Percentiles rank a stretch among this genome's conserved stretches.
Conservation (phyloP, 2,113 vertebrate genomes). For the Microcebus murinus region DNA sequence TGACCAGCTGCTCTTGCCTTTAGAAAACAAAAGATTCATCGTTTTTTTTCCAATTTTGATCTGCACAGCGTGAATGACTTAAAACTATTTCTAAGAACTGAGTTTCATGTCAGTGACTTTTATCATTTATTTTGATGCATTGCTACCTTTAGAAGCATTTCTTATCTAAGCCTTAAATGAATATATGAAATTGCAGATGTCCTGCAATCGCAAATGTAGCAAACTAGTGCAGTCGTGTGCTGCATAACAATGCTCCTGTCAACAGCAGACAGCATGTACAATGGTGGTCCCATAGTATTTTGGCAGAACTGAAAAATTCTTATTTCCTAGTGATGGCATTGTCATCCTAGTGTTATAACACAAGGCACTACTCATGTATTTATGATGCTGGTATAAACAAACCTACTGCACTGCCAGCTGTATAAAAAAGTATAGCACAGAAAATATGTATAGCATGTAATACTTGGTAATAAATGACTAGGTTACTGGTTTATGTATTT, state of each 20-base stretch:
- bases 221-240: not conserved
- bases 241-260: not conserved
- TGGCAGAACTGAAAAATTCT: not conserved
- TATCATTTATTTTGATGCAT: not conserved
- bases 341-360: not conserved
- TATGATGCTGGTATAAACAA: not conserved
- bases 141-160: not conserved
- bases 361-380: not conserved
- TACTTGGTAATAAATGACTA: not conserved
- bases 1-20: not conserved
- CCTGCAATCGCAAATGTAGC: not conserved
- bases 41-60: not conserved
- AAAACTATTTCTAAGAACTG: not conserved
- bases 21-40: not conserved
- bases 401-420: not conserved
- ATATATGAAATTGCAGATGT: not conserved
- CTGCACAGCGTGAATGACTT: not conserved
- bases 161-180: not conserved
- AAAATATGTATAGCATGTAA: not conserved
- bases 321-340: not conserved
- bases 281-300: not conserved
- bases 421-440: not conserved
- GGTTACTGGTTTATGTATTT: not conserved
- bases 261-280: not conserved
- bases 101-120: not conserved